phyloP scores from a whole-genome alignment of 2,888 invertebrate species.

The Coremacera marginata region DNA sequence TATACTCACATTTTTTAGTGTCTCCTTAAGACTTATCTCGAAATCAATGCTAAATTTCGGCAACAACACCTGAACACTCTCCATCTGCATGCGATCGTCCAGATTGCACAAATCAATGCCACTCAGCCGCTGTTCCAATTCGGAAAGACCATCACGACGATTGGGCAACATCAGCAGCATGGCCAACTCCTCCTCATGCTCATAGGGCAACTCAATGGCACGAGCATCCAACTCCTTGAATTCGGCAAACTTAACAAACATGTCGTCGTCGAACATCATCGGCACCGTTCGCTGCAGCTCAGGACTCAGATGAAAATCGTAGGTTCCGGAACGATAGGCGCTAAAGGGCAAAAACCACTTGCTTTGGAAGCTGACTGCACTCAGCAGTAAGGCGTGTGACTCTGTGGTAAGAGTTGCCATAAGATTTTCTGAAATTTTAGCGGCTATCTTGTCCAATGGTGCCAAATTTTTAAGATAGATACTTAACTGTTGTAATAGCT shows the following conservation, averaged over 20 bases:
- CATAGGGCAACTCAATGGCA: conserved; percentile 81
- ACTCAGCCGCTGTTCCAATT: conserved; percentile 75
- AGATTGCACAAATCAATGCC: conserved; percentile 72
- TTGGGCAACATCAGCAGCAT: conserved; percentile 85
- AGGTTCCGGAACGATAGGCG: conserved; percentile 60
- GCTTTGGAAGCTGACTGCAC: conserved; percentile 55
- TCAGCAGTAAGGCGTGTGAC: conserved; percentile 48
- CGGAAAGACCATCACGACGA: conserved; percentile 75
- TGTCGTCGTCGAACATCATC: conserved; percentile 72
- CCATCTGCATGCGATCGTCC: conserved; percentile 70
- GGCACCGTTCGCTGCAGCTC: conserved; percentile 77
- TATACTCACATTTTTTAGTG: conserved; percentile 54
- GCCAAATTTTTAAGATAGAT: conserved; percentile 27
- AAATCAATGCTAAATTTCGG: conserved; percentile 89
- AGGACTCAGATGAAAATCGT: conserved; percentile 71
- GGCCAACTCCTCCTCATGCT: conserved; percentile 73
- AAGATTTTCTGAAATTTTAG: conserved; percentile 18
- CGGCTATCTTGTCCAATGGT: background rate
- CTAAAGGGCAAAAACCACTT: conserved; percentile 65
- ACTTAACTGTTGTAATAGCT: background rate
- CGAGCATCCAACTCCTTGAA: conserved; percentile 71
- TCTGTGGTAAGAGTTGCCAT: conserved; percentile 3
- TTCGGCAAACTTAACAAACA: conserved; percentile 71
- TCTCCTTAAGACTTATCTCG: conserved; percentile 74
- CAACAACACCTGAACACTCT: conserved; percentile 74